Evolutionary conservation across 1,140 invertebrate species (phyloP).

Genomic region (Drosophila baimaii): DNA sequence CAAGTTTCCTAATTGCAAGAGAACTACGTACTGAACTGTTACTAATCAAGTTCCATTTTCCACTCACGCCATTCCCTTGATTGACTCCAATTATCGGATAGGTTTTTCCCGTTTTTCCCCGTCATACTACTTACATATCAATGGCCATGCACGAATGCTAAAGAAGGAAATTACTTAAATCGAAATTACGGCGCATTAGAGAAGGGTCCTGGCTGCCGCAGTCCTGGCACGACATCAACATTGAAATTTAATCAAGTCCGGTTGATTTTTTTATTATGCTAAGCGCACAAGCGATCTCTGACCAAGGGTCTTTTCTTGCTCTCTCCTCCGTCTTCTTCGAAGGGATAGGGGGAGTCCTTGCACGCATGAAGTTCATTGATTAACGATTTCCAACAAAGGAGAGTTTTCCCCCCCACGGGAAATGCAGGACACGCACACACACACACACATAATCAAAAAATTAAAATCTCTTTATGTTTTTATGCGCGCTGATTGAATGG

Average conservation of each 20-base stretch:
- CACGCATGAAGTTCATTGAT: conserved; percentile 79
- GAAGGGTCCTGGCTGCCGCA: conserved; percentile 19
- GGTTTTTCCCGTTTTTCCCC: conserved; percentile 11
- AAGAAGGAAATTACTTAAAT: conserved; percentile 76
- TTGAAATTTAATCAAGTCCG: conserved; percentile 82
- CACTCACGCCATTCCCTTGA: conserved; percentile 44
- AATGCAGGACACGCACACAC: conserved; percentile 52
- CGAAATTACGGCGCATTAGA: conserved; percentile 80
- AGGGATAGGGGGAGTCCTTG: conserved; percentile 17
- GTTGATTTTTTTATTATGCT: conserved; percentile 79
- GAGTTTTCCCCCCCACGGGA: conserved; percentile 43
- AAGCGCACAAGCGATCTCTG: conserved; percentile 76
- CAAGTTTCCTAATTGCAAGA: conserved; percentile 27
- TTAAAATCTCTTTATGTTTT: conserved; percentile 84
- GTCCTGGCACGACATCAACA: conserved; percentile 58
- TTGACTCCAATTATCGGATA: conserved; percentile 73
- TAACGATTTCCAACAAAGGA: conserved; percentile 76
- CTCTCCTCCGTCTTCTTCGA: conserved; percentile 11
- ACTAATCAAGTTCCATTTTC: conserved; percentile 38
- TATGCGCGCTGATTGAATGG: conserved; percentile 83
- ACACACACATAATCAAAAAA: conserved; percentile 80
- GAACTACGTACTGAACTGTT: conserved; percentile 22
- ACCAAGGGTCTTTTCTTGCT: conserved; percentile 60
- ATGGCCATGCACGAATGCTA: conserved; percentile 51
- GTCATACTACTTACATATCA: conserved; percentile 45